These are phyloP conservation scores for Megaceryle alcyon DNA, from an alignment of 2,797 vertebrate genomes.

Conservation along the genomic window DNA sequence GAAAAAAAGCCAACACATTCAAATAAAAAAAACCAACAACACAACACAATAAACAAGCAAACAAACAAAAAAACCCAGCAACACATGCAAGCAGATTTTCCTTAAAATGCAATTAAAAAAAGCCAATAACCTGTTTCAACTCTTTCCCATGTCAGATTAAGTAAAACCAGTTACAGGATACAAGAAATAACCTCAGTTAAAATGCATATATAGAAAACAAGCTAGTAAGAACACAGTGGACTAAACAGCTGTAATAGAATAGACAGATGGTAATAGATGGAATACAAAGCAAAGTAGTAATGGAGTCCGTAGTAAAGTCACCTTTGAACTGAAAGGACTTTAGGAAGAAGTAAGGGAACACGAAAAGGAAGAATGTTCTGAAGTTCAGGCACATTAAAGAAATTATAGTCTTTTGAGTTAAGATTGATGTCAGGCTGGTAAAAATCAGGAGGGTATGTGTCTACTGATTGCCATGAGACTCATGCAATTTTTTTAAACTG, in stretches of 20 bases:
- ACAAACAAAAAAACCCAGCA: background rate
- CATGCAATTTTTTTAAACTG: background rate
- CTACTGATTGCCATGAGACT: background rate
- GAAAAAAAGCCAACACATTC: background rate
- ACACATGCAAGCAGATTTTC: background rate
- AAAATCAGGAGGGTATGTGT: background rate
- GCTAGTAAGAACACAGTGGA: background rate
- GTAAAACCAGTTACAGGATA: background rate
- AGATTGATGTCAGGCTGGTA: background rate
- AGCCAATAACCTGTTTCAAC: background rate
- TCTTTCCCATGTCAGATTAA: background rate
- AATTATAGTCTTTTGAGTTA: background rate
- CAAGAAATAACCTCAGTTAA: background rate
- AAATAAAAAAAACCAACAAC: background rate
- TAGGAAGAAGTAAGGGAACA: background rate
- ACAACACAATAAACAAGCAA: background rate
- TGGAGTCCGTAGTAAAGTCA: background rate
- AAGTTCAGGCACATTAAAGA: background rate
- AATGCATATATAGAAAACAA: background rate
- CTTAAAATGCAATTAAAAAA: background rate
- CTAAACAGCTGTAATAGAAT: background rate
- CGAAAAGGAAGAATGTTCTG: background rate
- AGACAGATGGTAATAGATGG: background rate
- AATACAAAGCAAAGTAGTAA: background rate
- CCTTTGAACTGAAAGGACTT: background rate